phyloP scores from a whole-genome alignment of 2,113 vertebrate genomes.

The Dasyurus viverrinus region DNA sequence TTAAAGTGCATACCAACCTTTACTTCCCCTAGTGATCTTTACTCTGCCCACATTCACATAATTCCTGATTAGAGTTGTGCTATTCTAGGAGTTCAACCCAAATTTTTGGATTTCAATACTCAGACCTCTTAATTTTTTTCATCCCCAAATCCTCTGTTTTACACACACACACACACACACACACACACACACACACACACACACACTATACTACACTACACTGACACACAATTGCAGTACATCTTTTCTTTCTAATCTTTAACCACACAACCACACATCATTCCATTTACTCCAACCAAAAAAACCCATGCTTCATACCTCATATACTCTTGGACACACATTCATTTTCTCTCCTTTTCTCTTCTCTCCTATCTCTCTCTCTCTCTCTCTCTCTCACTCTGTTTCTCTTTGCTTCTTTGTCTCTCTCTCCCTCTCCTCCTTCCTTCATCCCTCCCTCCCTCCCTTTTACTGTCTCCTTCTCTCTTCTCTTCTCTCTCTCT shows the following conservation, averaged over 20 bases:
- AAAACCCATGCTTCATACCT: background rate
- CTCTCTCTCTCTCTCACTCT: too few species aligned
- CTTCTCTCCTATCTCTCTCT: too few species aligned
- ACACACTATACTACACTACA: background rate
- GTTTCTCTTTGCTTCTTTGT: fast-evolving
- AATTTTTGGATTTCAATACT: background rate
- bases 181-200: too few species aligned
- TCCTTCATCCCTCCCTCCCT: too few species aligned
- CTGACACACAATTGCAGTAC: background rate
- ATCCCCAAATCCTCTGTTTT: background rate
- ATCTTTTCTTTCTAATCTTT: background rate
- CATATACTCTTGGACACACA: too few species aligned
- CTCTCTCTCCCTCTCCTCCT: too few species aligned
- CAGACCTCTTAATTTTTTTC: background rate
- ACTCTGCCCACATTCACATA: background rate
- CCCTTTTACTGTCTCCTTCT: too few species aligned
- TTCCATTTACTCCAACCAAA: background rate
- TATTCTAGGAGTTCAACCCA: background rate
- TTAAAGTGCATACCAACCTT: background rate
- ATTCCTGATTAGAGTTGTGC: background rate
- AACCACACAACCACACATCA: background rate
- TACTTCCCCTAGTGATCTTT: background rate
- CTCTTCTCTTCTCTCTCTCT: too few species aligned
- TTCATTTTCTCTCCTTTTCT: background rate
- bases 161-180: too few species aligned